A percentile compares a stretch with the other conserved stretches of the same genome.
These are phyloP conservation scores for Cottoperca gobio DNA, from an alignment of 2,797 vertebrate genomes.

Conservation along the genomic window DNA sequence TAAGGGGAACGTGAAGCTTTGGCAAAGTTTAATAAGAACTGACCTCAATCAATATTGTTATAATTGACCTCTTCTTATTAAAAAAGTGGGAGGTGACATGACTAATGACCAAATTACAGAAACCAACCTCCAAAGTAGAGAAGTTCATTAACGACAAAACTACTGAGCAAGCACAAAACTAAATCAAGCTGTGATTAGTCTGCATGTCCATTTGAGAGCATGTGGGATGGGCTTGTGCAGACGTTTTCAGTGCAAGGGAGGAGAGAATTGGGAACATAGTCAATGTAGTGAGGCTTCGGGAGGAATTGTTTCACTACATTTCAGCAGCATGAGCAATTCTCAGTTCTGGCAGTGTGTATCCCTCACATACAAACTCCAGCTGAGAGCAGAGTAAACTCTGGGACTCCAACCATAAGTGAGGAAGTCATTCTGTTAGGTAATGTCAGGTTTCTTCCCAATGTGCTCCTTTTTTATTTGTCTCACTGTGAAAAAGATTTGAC, in stretches of 20 bases:
- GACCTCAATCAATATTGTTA: too few species aligned
- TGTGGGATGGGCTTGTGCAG: background rate
- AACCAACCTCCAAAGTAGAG: background rate
- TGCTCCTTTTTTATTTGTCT: constrained; percentile 6
- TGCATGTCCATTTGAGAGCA: background rate
- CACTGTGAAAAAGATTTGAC: constrained; percentile 2
- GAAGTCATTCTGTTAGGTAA: constrained; percentile 20
- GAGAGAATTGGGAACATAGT: constrained; percentile 19
- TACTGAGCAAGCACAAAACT: constrained; percentile 14
- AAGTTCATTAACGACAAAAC: constrained; percentile 1
- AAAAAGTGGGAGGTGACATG: too few species aligned
- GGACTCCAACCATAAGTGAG: constrained; percentile 29
- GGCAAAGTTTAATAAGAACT: too few species aligned
- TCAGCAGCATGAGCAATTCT: constrained; percentile 1
- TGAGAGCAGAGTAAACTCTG: constrained; percentile 17
- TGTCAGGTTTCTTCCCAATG: constrained; percentile 2
- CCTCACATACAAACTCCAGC: background rate
- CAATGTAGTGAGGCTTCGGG: constrained; percentile 21
- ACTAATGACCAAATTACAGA: background rate
- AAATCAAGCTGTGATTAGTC: background rate
- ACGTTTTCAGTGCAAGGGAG: background rate
- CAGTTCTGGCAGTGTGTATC: constrained; percentile 37
- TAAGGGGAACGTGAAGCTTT: too few species aligned
- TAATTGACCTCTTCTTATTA: too few species aligned
- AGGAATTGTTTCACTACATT: constrained; percentile 12